Conservation (phyloP, 2,797 vertebrate species). For the Okamejei kenojei region DNA sequence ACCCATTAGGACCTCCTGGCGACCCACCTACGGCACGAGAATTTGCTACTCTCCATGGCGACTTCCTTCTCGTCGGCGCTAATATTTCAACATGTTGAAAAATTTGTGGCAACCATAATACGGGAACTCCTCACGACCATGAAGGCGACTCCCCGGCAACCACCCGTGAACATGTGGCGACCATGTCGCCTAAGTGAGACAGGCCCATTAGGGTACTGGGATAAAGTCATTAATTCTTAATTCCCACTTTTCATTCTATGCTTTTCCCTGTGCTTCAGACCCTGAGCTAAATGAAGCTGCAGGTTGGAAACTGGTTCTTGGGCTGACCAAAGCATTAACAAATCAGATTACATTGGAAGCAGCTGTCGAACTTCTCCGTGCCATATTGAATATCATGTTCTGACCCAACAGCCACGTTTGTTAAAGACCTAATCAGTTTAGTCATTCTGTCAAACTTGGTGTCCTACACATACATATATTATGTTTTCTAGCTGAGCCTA, state of each 20-base stretch:
- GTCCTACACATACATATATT: not conserved
- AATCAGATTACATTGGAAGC: not conserved
- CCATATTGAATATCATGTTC: not conserved
- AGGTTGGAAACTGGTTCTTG: not conserved
- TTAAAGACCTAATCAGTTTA: slow-evolving; percentile 20
- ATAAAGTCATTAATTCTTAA: not conserved
- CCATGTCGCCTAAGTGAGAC: too few relatives aligned
- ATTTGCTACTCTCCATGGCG: too few relatives aligned
- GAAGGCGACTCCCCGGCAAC: too few relatives aligned
- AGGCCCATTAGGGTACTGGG: not conserved
- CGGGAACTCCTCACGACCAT: too few relatives aligned
- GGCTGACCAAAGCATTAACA: not conserved
- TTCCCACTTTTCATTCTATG: not conserved
- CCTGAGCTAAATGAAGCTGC: not conserved
- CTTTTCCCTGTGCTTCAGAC: not conserved
- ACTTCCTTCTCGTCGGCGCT: too few relatives aligned
- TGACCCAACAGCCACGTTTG: slow-evolving; percentile 22
- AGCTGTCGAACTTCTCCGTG: not conserved
- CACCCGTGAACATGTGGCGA: too few relatives aligned
- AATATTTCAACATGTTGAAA: too few relatives aligned
- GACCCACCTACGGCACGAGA: too few relatives aligned
- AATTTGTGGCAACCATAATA: too few relatives aligned
- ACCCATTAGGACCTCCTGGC: too few relatives aligned
- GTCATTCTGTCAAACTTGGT: slow-evolving; percentile 7
- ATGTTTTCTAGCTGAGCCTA: not conserved